Conservation (phyloP, 2,113 vertebrate genomes). For the Oreochromis niloticus region DNA sequence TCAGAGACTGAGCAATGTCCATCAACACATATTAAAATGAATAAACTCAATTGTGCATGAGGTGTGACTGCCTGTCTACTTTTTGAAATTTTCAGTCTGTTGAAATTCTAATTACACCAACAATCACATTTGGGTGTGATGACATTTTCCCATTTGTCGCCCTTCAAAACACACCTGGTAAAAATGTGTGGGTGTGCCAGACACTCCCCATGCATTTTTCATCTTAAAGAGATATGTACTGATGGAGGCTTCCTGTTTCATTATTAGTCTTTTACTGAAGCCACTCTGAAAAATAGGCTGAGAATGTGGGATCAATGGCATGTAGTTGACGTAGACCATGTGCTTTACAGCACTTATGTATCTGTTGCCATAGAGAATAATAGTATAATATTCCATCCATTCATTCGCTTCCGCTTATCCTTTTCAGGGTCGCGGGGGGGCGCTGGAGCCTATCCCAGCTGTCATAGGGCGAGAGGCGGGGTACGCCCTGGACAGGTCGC, state of each 20-base stretch:
- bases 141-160: background rate
- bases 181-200: background rate
- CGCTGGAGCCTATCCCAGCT: no score
- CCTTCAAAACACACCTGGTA: background rate
- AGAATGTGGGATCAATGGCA: background rate
- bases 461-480: no score
- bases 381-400: no score
- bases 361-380: background rate
- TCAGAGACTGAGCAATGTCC: background rate
- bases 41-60: background rate
- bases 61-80: background rate
- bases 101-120: background rate
- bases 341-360: background rate
- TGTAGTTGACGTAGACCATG: background rate
- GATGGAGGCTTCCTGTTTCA: background rate
- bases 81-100: background rate
- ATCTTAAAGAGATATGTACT: background rate
- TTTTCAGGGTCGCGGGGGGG: no score
- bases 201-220: background rate
- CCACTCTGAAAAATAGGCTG: background rate
- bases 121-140: background rate
- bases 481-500: no score
- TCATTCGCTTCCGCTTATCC: no score
- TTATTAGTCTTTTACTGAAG: background rate
- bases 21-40: background rate